phyloP scores from a whole-genome alignment of 64 coral and sea anemone species.

The Stichodactyla mertensii region DNA sequence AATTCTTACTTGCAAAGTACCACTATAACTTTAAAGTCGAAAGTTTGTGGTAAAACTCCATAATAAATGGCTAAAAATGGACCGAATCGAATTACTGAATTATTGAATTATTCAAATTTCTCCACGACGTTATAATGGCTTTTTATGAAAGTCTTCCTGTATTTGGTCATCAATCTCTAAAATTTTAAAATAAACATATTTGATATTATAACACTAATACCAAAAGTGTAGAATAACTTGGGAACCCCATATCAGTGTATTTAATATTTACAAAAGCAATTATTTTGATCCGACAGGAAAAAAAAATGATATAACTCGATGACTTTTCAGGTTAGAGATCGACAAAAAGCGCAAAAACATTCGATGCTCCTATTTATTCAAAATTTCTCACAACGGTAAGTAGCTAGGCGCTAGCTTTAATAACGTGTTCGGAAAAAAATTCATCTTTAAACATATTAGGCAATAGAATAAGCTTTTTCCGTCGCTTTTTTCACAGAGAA shows the following conservation, averaged over 20 bases:
- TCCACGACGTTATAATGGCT: background rate
- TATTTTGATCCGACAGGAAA: background rate
- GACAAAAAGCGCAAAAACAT: background rate
- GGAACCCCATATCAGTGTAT: background rate
- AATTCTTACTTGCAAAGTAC: too few species aligned
- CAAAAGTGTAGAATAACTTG: background rate
- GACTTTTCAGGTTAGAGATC: background rate
- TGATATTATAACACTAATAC: background rate
- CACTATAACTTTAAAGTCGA: too few species aligned
- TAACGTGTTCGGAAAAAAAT: too few species aligned
- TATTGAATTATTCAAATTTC: background rate
- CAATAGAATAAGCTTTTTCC: background rate
- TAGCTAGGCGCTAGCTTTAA: too few species aligned
- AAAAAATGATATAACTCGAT: background rate
- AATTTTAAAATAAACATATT: background rate
- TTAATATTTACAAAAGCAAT: background rate
- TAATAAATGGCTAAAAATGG: too few species aligned
- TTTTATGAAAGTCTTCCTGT: background rate
- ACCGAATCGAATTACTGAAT: background rate
- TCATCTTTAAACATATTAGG: background rate
- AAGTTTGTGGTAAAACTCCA: too few species aligned
- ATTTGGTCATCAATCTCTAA: background rate
- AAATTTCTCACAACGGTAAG: background rate
- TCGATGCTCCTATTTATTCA: background rate
- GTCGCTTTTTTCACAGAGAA: background rate